Base-by-base conservation (phyloP, 2,113 vertebrate species). In the Upupa epops region DNA sequence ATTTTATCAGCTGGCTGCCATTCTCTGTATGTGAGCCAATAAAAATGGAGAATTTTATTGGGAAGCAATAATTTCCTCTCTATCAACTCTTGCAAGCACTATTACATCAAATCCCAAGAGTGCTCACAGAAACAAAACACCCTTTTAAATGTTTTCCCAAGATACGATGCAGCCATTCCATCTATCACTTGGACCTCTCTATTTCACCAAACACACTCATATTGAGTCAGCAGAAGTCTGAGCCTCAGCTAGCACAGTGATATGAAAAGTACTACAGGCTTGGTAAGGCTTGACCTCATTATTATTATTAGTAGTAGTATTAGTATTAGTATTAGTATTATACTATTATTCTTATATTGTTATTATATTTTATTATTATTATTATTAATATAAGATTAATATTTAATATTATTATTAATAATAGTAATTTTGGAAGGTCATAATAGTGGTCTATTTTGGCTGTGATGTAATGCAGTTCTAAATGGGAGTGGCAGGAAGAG, bases 11-110 rank as follows among this genome's bases (percentile, higher is more conserved):
- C 89, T 96, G 95, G 86, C 86, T 94, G 79, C 75, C 81, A 66
- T 89, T 95, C 81, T 93, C 85, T 91, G 76, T 76, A 88, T 15
- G 22, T 7, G 54, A 94, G 94, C 94, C 94, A 96, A 89, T 96
- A 94, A 96, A 96, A 96, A 97, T 94, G 81, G 79, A 66, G 85
- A 95, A 89, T 90, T 96, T 95, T 94, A 96, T 95, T 95, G 93
- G 64, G 90, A 93, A 91, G 85, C 70, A 93, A 93, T 95, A 92
- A 92, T 96, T 96, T 94, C 89, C 92, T 87, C 66, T 93, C 9
- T 91, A 95, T 94, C 87, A 95, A 86, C 89, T 80, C 84, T 95
- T 81, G 72, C 49, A 84, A 95, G 70, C 25, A 65, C 92, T 94
- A 91, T 96, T 93, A 91, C 81, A 91, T 86, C 89, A 94, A 95